Evolutionary conservation across 2,113 vertebrate genomes (phyloP).

Genomic region (Mustelus asterias): DNA sequence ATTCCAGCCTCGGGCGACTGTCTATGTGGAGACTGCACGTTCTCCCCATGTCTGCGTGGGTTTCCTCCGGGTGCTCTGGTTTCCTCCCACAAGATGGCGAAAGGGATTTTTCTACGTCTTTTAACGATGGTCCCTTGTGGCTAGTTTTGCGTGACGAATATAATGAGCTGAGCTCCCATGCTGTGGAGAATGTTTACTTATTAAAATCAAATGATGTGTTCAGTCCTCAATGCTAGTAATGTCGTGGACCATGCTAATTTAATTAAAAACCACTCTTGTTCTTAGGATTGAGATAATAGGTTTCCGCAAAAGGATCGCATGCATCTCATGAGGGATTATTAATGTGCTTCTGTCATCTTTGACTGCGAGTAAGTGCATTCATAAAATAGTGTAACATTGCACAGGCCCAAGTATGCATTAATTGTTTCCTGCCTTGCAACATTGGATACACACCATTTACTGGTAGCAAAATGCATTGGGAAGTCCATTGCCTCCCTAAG

Average conservation of each 20-base stretch:
- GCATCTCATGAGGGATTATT: neutral
- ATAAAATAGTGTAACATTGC: neutral
- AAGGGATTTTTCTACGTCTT: neutral
- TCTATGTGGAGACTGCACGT: too few species aligned
- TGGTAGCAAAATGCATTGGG: too few species aligned
- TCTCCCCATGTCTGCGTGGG: too few species aligned
- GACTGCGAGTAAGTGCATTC: neutral
- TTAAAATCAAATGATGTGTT: conserved; percentile 21
- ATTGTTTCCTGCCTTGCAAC: neutral
- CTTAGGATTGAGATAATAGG: neutral
- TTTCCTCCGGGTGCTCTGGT: too few species aligned
- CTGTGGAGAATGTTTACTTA: conserved; percentile 18
- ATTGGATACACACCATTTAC: too few species aligned
- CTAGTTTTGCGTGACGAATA: conserved; percentile 1
- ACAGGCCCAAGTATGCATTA: neutral
- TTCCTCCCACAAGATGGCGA: too few species aligned
- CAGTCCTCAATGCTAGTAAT: neutral
- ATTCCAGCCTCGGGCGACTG: too few species aligned
- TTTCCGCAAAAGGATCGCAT: neutral
- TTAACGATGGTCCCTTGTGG: neutral
- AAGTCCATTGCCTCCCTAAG: too few species aligned
- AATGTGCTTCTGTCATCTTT: neutral
- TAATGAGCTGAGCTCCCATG: conserved; percentile 4
- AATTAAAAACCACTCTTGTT: conserved; percentile 22
- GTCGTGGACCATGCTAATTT: conserved; percentile 10